These are phyloP conservation scores for Glaucomys volans DNA, from an alignment of 2,113 vertebrate genomes.

Conservation along the genomic window DNA sequence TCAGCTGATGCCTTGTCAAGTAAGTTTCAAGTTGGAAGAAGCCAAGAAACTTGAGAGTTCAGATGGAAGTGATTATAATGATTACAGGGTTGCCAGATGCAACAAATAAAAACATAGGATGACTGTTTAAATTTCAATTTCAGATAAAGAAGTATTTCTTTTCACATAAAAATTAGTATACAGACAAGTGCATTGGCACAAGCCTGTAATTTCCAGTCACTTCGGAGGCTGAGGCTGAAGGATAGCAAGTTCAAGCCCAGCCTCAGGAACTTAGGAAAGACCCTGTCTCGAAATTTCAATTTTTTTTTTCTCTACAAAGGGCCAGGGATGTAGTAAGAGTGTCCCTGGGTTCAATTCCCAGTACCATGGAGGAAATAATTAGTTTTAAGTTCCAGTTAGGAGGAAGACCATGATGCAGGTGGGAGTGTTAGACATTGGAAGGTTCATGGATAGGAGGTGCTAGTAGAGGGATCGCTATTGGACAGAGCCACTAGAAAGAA, in stretches of 20 bases:
- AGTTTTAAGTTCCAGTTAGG: background rate
- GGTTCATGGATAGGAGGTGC: background rate
- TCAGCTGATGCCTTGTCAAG: background rate
- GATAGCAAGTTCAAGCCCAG: too few relatives aligned
- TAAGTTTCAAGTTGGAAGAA: background rate
- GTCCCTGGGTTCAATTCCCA: too few relatives aligned
- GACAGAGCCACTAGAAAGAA: background rate
- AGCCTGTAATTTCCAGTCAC: too few relatives aligned
- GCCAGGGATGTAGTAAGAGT: too few relatives aligned
- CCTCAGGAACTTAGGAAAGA: too few relatives aligned
- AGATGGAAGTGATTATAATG: background rate
- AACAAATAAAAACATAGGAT: background rate
- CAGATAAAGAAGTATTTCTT: background rate
- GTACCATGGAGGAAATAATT: too few relatives aligned
- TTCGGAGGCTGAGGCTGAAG: too few relatives aligned
- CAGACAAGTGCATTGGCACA: too few relatives aligned
- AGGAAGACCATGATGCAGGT: background rate
- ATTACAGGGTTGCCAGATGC: background rate
- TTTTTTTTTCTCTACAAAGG: too few relatives aligned
- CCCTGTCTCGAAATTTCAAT: too few relatives aligned
- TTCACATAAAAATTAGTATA: background rate
- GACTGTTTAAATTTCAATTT: background rate
- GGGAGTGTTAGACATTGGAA: background rate
- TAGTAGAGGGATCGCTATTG: rapidly evolving
- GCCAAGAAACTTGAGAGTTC: background rate